A percentile compares a stretch with the other conserved stretches of the same genome.
These are phyloP conservation scores for Drosophila picticornis DNA, from an alignment of 2,888 invertebrate genomes.

Conservation along the genomic window DNA sequence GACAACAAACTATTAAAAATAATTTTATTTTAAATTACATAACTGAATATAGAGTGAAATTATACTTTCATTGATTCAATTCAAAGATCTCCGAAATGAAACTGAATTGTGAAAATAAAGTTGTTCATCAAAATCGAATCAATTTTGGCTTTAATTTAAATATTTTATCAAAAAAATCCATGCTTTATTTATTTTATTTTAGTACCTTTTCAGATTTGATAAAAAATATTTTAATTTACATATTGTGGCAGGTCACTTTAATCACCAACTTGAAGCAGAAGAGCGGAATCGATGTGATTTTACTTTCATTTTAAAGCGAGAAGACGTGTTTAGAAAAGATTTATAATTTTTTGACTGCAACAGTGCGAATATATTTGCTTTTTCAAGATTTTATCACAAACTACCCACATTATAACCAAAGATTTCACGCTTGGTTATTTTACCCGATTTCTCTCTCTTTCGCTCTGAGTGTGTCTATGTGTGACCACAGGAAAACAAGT, in stretches of 20 bases:
- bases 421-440: constrained; percentile 20
- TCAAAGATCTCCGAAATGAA: not conserved
- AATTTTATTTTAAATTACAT: not conserved
- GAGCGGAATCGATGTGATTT: not conserved
- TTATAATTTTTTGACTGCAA: not conserved
- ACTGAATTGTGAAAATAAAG: not conserved
- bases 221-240: not conserved
- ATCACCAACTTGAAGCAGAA: not conserved
- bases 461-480: not conserved
- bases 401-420: constrained; percentile 19
- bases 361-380: not conserved
- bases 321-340: not conserved
- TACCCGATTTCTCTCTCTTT: not conserved
- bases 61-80: not conserved
- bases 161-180: not conserved
- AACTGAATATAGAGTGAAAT: not conserved
- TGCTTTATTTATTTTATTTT: not conserved
- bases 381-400: not conserved
- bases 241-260: not conserved
- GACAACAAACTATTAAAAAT: constrained; percentile 35
- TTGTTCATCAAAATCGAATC: not conserved
- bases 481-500: constrained; percentile 33
- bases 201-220: not conserved
- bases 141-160: not conserved
- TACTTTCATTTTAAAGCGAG: no score